Conservation (phyloP, 2,113 vertebrate species). For the Fulmarus glacialis region DNA sequence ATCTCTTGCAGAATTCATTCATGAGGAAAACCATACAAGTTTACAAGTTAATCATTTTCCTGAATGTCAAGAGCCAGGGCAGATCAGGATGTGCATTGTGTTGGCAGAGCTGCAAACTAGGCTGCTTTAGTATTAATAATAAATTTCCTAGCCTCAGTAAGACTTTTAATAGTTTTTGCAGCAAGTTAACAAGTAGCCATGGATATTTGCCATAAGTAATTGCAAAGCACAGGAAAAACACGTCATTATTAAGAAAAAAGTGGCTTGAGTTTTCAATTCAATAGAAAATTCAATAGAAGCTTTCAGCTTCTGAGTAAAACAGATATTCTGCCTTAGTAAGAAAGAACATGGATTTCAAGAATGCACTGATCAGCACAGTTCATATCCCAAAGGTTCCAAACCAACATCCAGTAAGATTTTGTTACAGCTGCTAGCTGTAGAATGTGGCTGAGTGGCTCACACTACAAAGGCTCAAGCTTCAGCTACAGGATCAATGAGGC, state of each 20-base stretch:
- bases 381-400: not conserved
- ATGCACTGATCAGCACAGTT: not conserved
- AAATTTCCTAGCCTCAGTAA: slow-evolving; percentile 5
- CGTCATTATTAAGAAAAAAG: not conserved
- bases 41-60: slow-evolving; percentile 63
- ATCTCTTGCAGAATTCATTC: slow-evolving; percentile 66
- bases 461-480: not conserved
- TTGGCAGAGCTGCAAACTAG: not conserved
- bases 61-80: slow-evolving; percentile 31
- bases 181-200: not conserved
- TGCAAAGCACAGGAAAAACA: not conserved
- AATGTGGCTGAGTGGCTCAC: not conserved
- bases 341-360: not conserved
- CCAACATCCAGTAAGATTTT: not conserved
- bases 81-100: slow-evolving; percentile 20
- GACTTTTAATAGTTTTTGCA: slow-evolving; percentile 1
- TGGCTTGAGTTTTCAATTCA: not conserved
- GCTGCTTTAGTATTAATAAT: slow-evolving; percentile 51
- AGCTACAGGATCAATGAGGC: not conserved
- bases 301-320: not conserved
- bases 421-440: not conserved
- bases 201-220: not conserved
- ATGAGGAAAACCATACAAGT: slow-evolving; percentile 57
- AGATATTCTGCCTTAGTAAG: not conserved
- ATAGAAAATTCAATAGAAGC: not conserved